phyloP scores from a whole-genome alignment of 2,113 vertebrate species.

The Ariopsis seemanni region DNA sequence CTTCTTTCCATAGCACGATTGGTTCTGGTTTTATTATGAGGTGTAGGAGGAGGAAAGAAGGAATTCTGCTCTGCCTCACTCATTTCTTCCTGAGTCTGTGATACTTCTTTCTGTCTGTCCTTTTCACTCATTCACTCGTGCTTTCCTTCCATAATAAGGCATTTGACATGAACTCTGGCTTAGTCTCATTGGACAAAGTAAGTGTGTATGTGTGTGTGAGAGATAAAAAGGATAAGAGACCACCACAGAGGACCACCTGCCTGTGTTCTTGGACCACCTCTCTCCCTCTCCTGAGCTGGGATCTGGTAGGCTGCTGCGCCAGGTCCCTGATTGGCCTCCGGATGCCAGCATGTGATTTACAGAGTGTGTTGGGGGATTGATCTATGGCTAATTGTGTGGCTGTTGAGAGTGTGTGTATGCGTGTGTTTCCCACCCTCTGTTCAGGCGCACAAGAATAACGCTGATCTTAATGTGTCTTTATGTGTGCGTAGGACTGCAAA shows the following conservation, averaged over 20 bases:
- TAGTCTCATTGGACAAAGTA: constrained; percentile 7
- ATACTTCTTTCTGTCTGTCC: constrained; percentile 10
- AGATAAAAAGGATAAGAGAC: constrained; percentile 54
- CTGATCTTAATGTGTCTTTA: constrained; percentile 58
- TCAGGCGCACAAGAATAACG: constrained; percentile 56
- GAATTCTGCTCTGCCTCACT: constrained; percentile 1
- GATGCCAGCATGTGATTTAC: constrained; percentile 70
- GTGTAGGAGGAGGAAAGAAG: constrained; percentile 7
- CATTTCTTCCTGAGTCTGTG: constrained; percentile 3
- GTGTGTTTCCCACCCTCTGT: constrained; percentile 44
- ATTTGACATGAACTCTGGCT: not conserved
- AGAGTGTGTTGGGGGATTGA: constrained; percentile 70
- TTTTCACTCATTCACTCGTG: not conserved
- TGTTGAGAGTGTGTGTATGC: constrained; percentile 36
- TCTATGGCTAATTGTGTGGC: constrained; percentile 65
- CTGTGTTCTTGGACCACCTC: constrained; percentile 62
- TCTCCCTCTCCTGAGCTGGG: constrained; percentile 59
- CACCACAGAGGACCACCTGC: constrained; percentile 78
- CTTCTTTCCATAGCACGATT: not conserved
- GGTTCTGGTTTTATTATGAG: constrained; percentile 22
- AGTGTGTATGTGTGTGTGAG: constrained; percentile 21
- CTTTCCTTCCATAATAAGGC: constrained; percentile 19
- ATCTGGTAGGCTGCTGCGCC: constrained; percentile 57
- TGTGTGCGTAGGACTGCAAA: constrained; percentile 54
- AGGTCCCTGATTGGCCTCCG: constrained; percentile 56